phyloP scores from a whole-genome alignment of 2,888 invertebrate species.

The Hirudinaria manillensis region DNA sequence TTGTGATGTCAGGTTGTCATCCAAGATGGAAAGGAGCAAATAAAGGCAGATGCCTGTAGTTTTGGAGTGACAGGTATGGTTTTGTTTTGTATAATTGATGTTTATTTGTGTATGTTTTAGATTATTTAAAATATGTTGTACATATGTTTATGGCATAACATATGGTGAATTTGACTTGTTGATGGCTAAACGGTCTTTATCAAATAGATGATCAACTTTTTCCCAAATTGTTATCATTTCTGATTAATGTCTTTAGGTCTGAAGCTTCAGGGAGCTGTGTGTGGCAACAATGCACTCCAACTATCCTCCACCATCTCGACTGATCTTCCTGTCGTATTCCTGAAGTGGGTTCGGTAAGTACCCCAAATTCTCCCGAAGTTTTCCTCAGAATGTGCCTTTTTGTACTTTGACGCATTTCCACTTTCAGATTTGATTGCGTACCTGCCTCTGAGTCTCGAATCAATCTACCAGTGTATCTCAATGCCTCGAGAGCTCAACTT shows the following conservation, averaged over 20 bases:
- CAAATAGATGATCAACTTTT: too few species aligned
- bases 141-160: too few species aligned
- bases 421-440: slow-evolving; percentile 37
- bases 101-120: too few species aligned
- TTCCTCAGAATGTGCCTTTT: too few species aligned
- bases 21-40: slow-evolving; percentile 58
- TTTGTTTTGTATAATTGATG: too few species aligned
- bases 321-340: slow-evolving; percentile 78
- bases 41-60: slow-evolving; percentile 54
- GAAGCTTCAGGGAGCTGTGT: slow-evolving; percentile 91
- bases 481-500: slow-evolving; percentile 86
- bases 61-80: slow-evolving; percentile 56
- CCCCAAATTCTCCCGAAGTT: not conserved
- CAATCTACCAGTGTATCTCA: slow-evolving; percentile 90
- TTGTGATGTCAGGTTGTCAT: slow-evolving; percentile 42
- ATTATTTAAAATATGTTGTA: too few species aligned
- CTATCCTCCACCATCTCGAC: slow-evolving; percentile 90
- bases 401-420: too few species aligned
- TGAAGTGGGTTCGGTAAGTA: slow-evolving; percentile 74
- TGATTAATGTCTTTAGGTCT: slow-evolving; percentile 60
- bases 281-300: slow-evolving; percentile 79
- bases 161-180: too few species aligned
- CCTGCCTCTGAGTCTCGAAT: slow-evolving; percentile 57
- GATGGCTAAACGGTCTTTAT: too few species aligned
- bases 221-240: too few species aligned